Conservation (phyloP, 1,140 invertebrate species). For the Phortica variegata region DNA sequence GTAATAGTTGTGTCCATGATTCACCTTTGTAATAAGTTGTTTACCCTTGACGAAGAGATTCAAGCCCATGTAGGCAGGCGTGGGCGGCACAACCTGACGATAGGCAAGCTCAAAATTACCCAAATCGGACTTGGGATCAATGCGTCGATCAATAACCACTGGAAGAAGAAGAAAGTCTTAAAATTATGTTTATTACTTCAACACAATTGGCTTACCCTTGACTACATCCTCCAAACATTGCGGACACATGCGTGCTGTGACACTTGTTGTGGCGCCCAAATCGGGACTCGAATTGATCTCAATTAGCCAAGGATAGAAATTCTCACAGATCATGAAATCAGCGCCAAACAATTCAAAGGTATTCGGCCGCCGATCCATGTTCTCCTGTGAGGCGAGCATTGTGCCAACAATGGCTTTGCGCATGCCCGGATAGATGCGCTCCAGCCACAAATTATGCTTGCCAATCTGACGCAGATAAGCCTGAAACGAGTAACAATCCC, state of each 20-base stretch:
- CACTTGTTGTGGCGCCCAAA: constrained; percentile 83
- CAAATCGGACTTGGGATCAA: constrained; percentile 76
- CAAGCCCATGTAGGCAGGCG: constrained; percentile 79
- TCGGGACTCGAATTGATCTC: constrained; percentile 95
- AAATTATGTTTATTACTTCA: background rate
- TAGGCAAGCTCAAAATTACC: constrained; percentile 85
- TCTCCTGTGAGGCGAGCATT: constrained; percentile 81
- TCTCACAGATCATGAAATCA: constrained; percentile 89
- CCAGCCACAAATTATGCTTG: constrained; percentile 73
- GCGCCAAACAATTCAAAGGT: constrained; percentile 92
- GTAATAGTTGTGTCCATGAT: constrained; percentile 30
- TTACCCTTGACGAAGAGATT: constrained; percentile 55
- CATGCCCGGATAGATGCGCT: constrained; percentile 87
- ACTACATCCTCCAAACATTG: constrained; percentile 88
- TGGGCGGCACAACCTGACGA: constrained; percentile 69
- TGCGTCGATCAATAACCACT: constrained; percentile 85
- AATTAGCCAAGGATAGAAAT: constrained; percentile 87
- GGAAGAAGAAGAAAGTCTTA: constrained; percentile 39
- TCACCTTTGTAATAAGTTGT: constrained; percentile 41
- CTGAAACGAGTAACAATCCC: constrained; percentile 79
- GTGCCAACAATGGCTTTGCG: constrained; percentile 83
- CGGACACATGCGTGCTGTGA: constrained; percentile 82
- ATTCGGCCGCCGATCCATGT: constrained; percentile 82
- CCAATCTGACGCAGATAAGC: constrained; percentile 71
- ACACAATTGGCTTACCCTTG: constrained; percentile 69